Base-by-base conservation (phyloP, 2,113 vertebrate genomes). In the Nettapus auritus region DNA sequence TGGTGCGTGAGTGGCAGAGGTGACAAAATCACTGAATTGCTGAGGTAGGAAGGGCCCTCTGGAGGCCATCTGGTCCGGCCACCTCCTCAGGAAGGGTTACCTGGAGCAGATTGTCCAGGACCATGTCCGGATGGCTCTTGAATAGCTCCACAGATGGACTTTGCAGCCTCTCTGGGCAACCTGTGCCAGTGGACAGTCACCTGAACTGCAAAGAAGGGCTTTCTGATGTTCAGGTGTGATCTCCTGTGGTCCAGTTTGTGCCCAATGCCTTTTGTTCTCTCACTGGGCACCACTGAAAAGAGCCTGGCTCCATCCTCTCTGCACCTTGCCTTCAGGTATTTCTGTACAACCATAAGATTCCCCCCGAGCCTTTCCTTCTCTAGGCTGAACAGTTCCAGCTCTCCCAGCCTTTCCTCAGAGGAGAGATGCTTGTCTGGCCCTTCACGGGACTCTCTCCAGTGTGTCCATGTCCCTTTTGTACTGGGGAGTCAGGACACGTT, bases 181-280 rank as follows among this genome's bases (percentile, higher is more conserved):
- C 42, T 53, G 20, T 86, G 29, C 11, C 13, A 52, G 13, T 33
- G 31, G 22, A 25, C 6, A 3, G 26, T 67, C 34, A 40, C n/a
- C 14, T 17, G 59, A 33, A 44, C 26, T 68, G 29, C n/a, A 28
- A 36, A 53, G 23, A 60, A 31, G 4, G 31, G n/a, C 40, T 86
- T 52, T 7, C 11, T 44, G 9, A 29, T 52, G 31, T 71, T 90
- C 4, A 1, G 31, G 28, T 0, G 1, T 59, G 66, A 20, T 31
- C 12, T 78, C 25, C 56, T 18, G n/a, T 77, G 33, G 70, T 62
- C 55, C 57, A 28, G 13, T 78, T 78, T 59, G 28, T 73, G 33
- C 31, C 36, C 18, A 7, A 33, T 50, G 40, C 46, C 29, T 60
- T 60, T 62, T 34, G 52, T 52, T n/a, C 46, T 68, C 28, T 76